phyloP scores from a whole-genome alignment of 64 coral and sea anemone species.

The Actinia tenebrosa region DNA sequence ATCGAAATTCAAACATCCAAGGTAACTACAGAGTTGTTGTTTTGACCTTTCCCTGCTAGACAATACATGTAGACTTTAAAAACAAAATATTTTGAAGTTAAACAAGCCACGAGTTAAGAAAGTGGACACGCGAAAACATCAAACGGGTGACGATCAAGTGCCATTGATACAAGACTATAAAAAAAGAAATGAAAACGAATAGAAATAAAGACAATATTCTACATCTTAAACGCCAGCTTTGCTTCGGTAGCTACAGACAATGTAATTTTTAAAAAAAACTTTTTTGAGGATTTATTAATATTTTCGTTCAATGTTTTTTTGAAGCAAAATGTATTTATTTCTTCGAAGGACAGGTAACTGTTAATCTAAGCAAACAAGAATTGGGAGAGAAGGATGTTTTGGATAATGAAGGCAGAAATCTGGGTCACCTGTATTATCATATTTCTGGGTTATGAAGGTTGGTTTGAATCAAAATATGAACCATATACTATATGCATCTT shows the following conservation, averaged over 20 bases:
- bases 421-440: conserved; percentile 5
- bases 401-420: background rate
- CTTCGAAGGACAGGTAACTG: background rate
- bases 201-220: background rate
- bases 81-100: background rate
- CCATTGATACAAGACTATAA: background rate
- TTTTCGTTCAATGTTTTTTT: background rate
- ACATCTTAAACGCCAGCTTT: background rate
- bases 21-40: background rate
- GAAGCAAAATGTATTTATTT: background rate
- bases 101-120: background rate
- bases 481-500: background rate
- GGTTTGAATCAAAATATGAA: background rate
- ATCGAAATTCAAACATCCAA: background rate
- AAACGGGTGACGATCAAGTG: background rate
- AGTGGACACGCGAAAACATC: background rate
- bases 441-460: background rate
- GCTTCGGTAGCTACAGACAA: background rate
- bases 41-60: background rate
- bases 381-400: background rate
- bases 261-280: background rate
- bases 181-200: background rate
- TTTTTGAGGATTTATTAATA: background rate
- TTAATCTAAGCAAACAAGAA: background rate
- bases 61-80: background rate